Evolutionary conservation across 2,113 vertebrate genomes (phyloP).

Genomic region (Piaya cayana): DNA sequence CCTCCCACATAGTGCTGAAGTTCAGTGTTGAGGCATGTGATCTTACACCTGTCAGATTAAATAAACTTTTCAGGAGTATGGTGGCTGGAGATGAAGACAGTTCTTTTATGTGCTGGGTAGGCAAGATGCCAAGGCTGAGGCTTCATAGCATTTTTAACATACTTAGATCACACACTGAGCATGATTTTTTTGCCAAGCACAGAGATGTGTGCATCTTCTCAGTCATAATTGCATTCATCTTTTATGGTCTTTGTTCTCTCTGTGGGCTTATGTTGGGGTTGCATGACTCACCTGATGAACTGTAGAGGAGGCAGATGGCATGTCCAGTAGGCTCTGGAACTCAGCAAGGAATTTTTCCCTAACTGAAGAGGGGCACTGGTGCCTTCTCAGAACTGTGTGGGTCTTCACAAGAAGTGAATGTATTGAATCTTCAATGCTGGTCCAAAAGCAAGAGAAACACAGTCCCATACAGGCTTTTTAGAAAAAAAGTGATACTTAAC

Average conservation of each 20-base stretch:
- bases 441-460: neutral
- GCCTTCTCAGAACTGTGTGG: neutral
- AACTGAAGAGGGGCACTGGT: neutral
- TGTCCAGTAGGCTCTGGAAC: neutral
- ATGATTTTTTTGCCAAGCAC: neutral
- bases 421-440: neutral
- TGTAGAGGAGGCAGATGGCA: neutral
- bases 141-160: conserved; percentile 9
- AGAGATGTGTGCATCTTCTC: neutral
- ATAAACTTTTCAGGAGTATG: conserved; percentile 15
- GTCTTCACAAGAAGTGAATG: neutral
- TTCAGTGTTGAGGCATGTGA: conserved; percentile 15
- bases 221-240: neutral
- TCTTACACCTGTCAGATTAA: conserved; percentile 49
- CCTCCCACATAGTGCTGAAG: neutral
- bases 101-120: neutral
- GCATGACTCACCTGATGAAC: neutral
- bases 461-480: neutral
- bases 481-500: neutral
- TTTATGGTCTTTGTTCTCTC: neutral
- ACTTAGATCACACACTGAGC: neutral
- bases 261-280: neutral
- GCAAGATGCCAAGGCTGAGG: neutral
- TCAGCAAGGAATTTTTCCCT: neutral
- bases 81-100: neutral